Percentiles rank a stretch among this genome's conserved stretches.
These are phyloP conservation scores for Elmis aenea DNA, from an alignment of 2,888 invertebrate genomes.

Conservation along the genomic window DNA sequence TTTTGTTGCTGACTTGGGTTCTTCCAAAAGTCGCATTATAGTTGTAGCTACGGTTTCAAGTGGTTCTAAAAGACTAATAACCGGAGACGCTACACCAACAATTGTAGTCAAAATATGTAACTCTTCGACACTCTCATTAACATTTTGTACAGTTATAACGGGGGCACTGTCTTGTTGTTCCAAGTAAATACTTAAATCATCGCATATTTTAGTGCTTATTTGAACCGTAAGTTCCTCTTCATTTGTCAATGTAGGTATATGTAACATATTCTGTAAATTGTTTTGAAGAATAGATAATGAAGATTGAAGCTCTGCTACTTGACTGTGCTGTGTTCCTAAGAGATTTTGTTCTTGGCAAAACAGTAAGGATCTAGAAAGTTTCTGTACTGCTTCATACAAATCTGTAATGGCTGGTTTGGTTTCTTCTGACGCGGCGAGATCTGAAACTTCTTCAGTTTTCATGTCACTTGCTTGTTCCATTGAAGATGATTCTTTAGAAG, in stretches of 20 bases:
- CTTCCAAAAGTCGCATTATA: slow-evolving; percentile 19
- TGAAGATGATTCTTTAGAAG: too few species aligned
- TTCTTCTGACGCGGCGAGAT: background rate
- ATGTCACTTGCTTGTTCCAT: background rate
- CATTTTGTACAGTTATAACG: slow-evolving; percentile 12
- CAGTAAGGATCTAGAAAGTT: too few species aligned
- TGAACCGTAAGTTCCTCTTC: slow-evolving; percentile 16
- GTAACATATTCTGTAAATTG: background rate
- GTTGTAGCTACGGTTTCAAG: slow-evolving; percentile 18
- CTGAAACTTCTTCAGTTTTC: slow-evolving; percentile 2
- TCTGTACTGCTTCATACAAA: too few species aligned
- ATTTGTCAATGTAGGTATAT: slow-evolving; percentile 4
- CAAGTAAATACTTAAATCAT: slow-evolving; percentile 11
- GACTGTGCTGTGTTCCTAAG: too few species aligned
- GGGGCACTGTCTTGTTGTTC: slow-evolving; percentile 6
- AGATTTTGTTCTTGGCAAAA: too few species aligned
- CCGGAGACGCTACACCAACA: slow-evolving; percentile 15
- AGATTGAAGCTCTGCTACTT: too few species aligned
- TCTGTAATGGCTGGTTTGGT: too few species aligned
- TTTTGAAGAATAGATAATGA: background rate
- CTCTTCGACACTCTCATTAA: slow-evolving; percentile 17
- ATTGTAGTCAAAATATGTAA: slow-evolving; percentile 13
- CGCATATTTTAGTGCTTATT: slow-evolving; percentile 14
- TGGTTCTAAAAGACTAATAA: slow-evolving; percentile 10
- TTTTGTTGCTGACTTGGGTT: slow-evolving; percentile 12